Conservation (phyloP, 2,113 vertebrate genomes). For the Dendrocopos noguchii region DNA sequence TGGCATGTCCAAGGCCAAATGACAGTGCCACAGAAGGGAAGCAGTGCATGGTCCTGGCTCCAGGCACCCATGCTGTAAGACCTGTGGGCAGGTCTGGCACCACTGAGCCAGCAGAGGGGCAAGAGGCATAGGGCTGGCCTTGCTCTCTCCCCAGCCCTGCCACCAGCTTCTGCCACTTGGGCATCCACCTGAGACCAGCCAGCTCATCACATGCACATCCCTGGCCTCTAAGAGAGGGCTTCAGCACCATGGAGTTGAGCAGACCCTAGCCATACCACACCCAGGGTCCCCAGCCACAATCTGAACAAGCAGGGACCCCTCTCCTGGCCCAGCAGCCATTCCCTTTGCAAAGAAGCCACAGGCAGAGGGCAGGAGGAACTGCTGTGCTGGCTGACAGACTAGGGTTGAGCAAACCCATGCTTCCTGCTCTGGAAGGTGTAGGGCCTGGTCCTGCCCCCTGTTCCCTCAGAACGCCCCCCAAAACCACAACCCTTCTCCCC, state of each 20-base stretch:
- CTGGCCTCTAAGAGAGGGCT: too few relatives aligned
- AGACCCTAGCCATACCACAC: neutral
- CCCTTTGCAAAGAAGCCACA: fast-evolving
- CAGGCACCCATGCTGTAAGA: neutral
- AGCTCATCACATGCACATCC: neutral
- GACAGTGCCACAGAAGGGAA: fast-evolving
- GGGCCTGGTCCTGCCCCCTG: too few relatives aligned
- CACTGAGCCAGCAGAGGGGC: fast-evolving
- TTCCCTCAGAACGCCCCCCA: neutral
- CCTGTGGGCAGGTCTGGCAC: neutral
- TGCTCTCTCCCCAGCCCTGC: neutral
- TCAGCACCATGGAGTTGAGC: neutral
- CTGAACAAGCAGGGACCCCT: fast-evolving
- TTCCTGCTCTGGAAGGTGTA: neutral
- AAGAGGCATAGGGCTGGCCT: neutral
- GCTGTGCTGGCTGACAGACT: neutral
- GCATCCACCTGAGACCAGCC: neutral
- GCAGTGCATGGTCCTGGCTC: fast-evolving
- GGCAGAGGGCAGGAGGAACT: neutral
- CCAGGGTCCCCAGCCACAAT: neutral
- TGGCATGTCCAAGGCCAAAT: fast-evolving
- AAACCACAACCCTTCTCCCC: neutral
- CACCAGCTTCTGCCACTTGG: neutral
- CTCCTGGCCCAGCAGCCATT: fast-evolving
- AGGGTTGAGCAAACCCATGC: neutral